A percentile compares a stretch with the other conserved stretches of the same genome.
These are phyloP conservation scores for Haplochromis burtoni DNA, from an alignment of 2,113 vertebrate species.

Conservation along the genomic window DNA sequence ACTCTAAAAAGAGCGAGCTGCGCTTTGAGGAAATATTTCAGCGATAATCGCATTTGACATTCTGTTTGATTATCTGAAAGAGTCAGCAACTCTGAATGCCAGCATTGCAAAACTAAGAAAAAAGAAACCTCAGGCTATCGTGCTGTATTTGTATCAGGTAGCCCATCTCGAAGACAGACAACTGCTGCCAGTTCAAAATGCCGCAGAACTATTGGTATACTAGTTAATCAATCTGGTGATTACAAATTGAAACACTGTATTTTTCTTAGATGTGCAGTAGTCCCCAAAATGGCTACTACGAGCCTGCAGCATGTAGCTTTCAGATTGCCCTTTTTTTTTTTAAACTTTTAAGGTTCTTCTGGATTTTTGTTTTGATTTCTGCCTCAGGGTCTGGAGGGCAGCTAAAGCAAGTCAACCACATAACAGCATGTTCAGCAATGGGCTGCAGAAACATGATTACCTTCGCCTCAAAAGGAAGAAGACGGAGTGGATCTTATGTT, in stretches of 20 bases:
- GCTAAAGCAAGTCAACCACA: conserved; percentile 43
- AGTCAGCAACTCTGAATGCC: conserved; percentile 43
- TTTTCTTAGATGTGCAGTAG: not conserved
- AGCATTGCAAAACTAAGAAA: not conserved
- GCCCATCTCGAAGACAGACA: not conserved
- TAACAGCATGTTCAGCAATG: conserved; percentile 43
- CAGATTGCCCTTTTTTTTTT: not conserved
- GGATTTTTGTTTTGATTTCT: conserved; percentile 52
- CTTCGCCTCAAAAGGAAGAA: conserved; percentile 43
- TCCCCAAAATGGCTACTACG: not conserved
- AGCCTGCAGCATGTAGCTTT: conserved; percentile 15
- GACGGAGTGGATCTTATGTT: conserved; percentile 48
- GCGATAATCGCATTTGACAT: conserved; percentile 35
- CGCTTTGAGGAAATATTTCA: conserved; percentile 27
- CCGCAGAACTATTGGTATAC: not conserved
- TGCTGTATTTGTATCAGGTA: not conserved
- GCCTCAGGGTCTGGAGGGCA: conserved; percentile 44
- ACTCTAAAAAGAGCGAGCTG: conserved; percentile 13
- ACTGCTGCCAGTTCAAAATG: not conserved
- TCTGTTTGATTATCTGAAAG: conserved; percentile 41
- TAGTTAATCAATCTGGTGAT: not conserved
- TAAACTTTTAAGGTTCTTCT: conserved; percentile 15
- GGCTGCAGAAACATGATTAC: conserved; percentile 64
- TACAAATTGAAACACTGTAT: not conserved
- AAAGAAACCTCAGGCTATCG: not conserved